These are phyloP conservation scores for Puma concolor DNA, from an alignment of 2,113 vertebrate genomes.

Conservation along the genomic window DNA sequence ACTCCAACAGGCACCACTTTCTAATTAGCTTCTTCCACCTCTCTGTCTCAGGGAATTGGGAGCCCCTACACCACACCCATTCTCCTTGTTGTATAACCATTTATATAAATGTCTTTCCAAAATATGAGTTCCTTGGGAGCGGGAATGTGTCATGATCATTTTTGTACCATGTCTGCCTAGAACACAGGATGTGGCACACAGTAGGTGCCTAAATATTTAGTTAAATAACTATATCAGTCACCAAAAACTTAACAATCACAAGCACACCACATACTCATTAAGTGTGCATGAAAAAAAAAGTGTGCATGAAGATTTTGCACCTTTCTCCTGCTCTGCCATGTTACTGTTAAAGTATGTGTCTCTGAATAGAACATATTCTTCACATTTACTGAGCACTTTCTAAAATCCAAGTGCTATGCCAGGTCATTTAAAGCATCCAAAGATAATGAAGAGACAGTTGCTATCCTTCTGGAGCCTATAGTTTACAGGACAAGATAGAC, in stretches of 20 bases:
- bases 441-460: not conserved
- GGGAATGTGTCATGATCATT: not conserved
- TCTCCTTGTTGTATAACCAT: not conserved
- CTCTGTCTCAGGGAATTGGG: not conserved
- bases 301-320: not conserved
- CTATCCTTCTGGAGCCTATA: not conserved
- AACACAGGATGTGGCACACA: not conserved
- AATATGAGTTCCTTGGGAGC: not conserved
- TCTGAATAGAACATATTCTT: not conserved
- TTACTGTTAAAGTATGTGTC: not conserved
- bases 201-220: not conserved
- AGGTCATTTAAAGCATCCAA: not conserved
- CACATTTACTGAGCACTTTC: not conserved
- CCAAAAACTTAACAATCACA: not conserved
- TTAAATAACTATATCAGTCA: not conserved
- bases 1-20: not conserved
- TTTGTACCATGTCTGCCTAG: not conserved
- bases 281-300: not conserved
- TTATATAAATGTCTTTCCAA: conserved; percentile 15
- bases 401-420: not conserved
- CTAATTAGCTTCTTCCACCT: not conserved
- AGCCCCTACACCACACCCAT: not conserved
- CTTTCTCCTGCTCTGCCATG: not conserved
- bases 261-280: not conserved
- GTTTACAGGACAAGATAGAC: not conserved